A percentile compares a stretch with the other conserved stretches of the same genome.
Conservation (phyloP, 2,113 vertebrate species). For the Struthio camelus region DNA sequence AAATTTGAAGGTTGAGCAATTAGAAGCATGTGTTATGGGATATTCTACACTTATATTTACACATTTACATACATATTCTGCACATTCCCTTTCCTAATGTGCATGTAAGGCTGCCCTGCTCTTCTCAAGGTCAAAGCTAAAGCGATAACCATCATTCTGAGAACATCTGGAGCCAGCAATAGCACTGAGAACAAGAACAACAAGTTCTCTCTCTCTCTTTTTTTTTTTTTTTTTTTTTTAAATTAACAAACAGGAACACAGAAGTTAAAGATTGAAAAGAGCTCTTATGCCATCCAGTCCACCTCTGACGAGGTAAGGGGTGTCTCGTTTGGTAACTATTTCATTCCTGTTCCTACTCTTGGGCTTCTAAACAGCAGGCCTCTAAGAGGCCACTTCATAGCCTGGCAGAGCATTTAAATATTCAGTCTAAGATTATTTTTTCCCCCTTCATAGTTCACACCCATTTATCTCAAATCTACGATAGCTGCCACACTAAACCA, state of each 20-base stretch:
- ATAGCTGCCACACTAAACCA: neutral
- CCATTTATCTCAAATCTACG: neutral
- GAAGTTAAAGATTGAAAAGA: neutral
- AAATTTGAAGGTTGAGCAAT: neutral
- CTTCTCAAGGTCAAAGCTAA: neutral
- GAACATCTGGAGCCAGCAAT: neutral
- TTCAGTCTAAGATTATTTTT: neutral
- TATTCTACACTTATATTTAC: neutral
- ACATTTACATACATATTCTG: fast-evolving
- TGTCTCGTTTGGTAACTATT: neutral
- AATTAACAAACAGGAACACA: neutral
- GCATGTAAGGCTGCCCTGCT: neutral
- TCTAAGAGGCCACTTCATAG: neutral
- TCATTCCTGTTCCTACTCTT: neutral
- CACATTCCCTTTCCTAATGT: neutral
- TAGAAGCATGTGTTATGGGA: neutral
- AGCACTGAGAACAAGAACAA: neutral
- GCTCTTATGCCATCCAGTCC: neutral
- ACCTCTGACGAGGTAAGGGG: neutral
- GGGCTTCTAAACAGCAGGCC: neutral
- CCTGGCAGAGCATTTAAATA: neutral
- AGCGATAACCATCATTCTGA: neutral
- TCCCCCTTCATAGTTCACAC: neutral
- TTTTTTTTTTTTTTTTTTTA: neutral
- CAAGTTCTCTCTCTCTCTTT: neutral